Evolutionary conservation across 2,113 vertebrate species (phyloP), one percentile per base, ranked within the genome.

Genomic region (Tylochromis polylepis): DNA sequence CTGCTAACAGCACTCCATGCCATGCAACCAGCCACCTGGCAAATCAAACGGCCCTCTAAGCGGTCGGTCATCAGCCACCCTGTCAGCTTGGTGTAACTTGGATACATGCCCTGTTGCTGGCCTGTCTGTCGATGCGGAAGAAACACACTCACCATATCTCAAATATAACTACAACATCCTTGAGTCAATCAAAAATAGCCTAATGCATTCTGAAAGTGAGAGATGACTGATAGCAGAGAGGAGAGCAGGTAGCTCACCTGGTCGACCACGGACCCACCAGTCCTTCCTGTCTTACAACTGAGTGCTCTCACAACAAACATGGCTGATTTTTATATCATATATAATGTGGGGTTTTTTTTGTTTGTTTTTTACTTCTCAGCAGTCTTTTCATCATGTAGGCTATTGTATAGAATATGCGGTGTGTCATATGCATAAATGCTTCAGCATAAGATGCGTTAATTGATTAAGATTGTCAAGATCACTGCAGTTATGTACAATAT

Each of bases 61-160:
- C 85, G 92, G 88, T 91, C 88, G n/a, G 85, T 93, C 92, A 84
- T 92, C 90, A 91, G 87, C 84, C 84, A 27, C 85, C 62, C 85
- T 86, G 87, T 92, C 89, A 59, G 83, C 77, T 79, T 43, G 82
- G 80, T 81, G 20, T 65, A 86, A 84, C 87, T 91, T 91, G 90
- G 92, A 91, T 56, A 22, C 16, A 15, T 85, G 87, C 85, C 89
- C 85, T 27, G 59, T 72, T 79, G 58, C 87, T 86, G 81, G 83
- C 59, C 84, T 85, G 89, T 85, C 79, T 34, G 80, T 24, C 51
- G 72, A 59, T 80, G 84, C 55, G 41, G 55, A 88, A 86, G 79
- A 78, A 88, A 77, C 58, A 67, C 80, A 7, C 79, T 90, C 31
- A 8, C 43, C 43, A 55, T 89, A 82, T 82, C 75, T 84, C 53